Evolutionary conservation across 2,797 vertebrate genomes (phyloP), one percentile per base, ranked within the genome.

Genomic region (Ambastaia sidthimunki): DNA sequence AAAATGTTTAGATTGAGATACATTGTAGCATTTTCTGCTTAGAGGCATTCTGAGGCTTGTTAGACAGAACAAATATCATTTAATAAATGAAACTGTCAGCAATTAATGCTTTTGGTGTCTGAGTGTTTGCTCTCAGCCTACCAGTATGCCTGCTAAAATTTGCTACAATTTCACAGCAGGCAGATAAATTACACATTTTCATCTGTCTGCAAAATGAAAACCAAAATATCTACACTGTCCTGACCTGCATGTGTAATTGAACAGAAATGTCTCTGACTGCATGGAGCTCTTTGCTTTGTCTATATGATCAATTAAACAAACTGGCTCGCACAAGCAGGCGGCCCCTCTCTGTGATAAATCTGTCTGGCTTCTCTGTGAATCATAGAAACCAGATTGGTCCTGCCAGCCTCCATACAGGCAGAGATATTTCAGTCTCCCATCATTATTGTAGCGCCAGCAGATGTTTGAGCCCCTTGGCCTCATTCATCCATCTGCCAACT

Each of bases 331-430:
- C 5, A 16, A 77, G 54, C 60, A 82, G 78, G 82, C 34, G 70
- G 11, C 48, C 59, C 41, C 62, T 57, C 25, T 62, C 70, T 31
- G 44, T 82, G 82, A 86, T 84, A 54, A 82, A 86, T 84, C 60
- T 77, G 80, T 23, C 23, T 41, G 16, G 37, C 60, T 55, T 82
- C 67, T 78, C 63, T 70, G 55, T 77, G 77, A 87, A 83, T 83
- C 60, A 73, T 62, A 76, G 68, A 83, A 84, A 85, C 71, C 84
- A 88, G 86, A 86, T 87, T 87, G 83, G 74, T 66, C 71, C 82
- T 88, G 87, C 85, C 86, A 86, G 37, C 74, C 63, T 71, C 79
- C 85, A 86, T 86, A 79, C 60, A 85, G 57, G 66, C 71, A 78
- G 23, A 85, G 41, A 85, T 87, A 86, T 86, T 85, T 88, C 85